Percentiles rank a stretch among this genome's conserved stretches.
Conservation (phyloP, 2,113 vertebrate species). For the Albula glossodonta region DNA sequence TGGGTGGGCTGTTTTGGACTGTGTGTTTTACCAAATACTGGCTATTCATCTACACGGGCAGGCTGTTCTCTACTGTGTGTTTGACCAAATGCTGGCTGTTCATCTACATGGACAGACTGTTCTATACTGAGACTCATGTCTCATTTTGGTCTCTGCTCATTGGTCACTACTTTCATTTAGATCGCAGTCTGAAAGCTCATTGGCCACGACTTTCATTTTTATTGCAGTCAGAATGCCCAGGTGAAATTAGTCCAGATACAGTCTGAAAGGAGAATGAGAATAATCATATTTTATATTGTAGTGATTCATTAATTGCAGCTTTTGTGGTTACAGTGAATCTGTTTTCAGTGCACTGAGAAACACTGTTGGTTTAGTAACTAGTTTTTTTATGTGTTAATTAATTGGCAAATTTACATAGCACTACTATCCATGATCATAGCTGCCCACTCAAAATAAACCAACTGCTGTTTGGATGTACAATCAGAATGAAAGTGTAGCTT, state of each 20-base stretch:
- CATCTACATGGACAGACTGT: no score
- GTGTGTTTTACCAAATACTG: no score
- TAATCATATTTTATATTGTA: neutral
- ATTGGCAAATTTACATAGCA: neutral
- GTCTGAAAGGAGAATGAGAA: neutral
- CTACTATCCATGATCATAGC: neutral
- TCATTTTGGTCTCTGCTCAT: neutral
- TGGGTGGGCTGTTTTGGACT: no score
- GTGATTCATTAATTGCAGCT: neutral
- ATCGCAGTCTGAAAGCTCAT: neutral
- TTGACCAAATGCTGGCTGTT: neutral
- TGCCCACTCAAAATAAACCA: neutral
- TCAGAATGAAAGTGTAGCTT: neutral
- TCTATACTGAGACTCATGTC: neutral
- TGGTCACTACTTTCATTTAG: neutral
- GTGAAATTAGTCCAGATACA: neutral
- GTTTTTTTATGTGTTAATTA: neutral
- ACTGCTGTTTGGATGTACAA: neutral
- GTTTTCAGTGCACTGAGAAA: neutral
- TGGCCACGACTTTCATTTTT: neutral
- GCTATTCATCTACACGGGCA: neutral
- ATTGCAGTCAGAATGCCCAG: neutral
- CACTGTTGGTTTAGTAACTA: neutral
- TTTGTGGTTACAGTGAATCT: neutral
- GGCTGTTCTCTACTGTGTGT: neutral